Conservation (phyloP, 2,113 vertebrate genomes). For the Charadrius vociferus region DNA sequence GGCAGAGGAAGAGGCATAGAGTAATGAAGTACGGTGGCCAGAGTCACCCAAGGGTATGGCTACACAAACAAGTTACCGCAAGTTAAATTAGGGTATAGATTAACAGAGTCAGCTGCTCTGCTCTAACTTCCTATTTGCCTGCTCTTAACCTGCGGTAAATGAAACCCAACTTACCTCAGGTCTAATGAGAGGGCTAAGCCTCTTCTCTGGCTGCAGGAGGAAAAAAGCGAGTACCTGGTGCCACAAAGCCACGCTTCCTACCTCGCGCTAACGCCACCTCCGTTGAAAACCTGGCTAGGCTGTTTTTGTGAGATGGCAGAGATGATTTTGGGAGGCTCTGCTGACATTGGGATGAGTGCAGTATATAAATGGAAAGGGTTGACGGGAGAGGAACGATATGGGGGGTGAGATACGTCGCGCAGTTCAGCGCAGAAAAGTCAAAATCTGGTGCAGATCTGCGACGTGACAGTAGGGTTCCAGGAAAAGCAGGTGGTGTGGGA, state of each 20-base stretch:
- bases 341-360: neutral
- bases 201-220: neutral
- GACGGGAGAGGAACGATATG: neutral
- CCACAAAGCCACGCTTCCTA: neutral
- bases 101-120: neutral
- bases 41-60: neutral
- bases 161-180: neutral
- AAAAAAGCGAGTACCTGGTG: neutral
- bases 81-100: constrained; percentile 3
- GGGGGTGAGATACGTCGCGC: neutral
- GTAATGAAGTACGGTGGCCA: neutral
- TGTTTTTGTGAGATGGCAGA: neutral
- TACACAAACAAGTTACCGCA: neutral
- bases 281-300: neutral
- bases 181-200: neutral
- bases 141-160: neutral
- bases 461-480: constrained; percentile 36
- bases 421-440: constrained; percentile 23
- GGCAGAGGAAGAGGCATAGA: neutral
- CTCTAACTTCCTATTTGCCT: neutral
- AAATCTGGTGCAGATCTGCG: constrained; percentile 47
- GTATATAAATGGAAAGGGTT: constrained; percentile 35
- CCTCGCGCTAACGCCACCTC: neutral
- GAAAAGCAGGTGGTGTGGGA: constrained; percentile 60
- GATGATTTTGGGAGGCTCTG: neutral